These are phyloP conservation scores for Copidosoma aretas DNA, from an alignment of 2,888 invertebrate species.

Conservation along the genomic window DNA sequence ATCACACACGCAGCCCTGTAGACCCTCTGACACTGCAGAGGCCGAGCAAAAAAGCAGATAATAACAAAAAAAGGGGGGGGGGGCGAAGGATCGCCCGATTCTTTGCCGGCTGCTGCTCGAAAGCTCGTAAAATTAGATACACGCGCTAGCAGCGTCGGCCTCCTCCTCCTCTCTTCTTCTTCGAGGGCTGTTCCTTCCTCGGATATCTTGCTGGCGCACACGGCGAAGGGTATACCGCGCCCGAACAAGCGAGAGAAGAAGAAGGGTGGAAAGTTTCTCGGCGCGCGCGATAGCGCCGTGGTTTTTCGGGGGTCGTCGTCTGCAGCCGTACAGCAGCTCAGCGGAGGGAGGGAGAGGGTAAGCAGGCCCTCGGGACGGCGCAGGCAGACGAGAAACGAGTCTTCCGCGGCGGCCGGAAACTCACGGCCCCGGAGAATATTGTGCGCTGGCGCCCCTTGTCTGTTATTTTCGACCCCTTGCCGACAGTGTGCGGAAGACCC, in stretches of 20 bases:
- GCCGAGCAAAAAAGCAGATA: no score
- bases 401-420: no score
- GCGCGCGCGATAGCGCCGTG: constrained; percentile 26
- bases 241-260: constrained; percentile 9
- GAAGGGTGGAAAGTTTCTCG: constrained; percentile 45
- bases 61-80: background rate
- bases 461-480: no score
- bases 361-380: background rate
- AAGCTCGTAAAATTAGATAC: constrained; percentile 38
- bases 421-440: background rate
- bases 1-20: background rate
- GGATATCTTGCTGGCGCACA: no score
- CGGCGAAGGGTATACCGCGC: background rate
- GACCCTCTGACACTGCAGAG: no score
- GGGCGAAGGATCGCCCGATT: constrained; percentile 16
- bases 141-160: constrained; percentile 8
- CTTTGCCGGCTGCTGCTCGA: constrained; percentile 19
- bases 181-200: constrained; percentile 5
- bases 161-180: background rate
- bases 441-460: background rate
- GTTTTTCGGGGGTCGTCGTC: constrained; percentile 1
- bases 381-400: background rate
- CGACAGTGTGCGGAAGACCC: no score
- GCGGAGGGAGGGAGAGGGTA: background rate
- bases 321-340: background rate